Base-by-base conservation (phyloP, 2,888 invertebrate species). In the Tyria jacobaeae region DNA sequence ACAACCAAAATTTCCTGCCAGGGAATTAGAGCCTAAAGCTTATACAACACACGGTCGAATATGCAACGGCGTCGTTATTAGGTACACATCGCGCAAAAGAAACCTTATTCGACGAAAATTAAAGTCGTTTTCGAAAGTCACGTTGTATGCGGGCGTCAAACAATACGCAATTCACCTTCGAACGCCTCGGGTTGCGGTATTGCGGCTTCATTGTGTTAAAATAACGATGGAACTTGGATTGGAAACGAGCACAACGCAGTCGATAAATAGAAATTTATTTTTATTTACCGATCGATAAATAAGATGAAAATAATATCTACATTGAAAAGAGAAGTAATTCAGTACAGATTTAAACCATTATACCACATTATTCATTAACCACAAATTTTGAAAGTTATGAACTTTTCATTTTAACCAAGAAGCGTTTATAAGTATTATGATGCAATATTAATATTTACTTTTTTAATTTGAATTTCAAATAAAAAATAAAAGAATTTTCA, bases 151-250 rank as follows among this genome's bases (percentile, higher is more conserved):
- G 92, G 89, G 91, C 87, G 83, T 83, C 88, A 86, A 93, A 94
- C 93, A 94, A 94, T 93, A 92, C 92, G 92, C 92, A 93, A 94
- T 94, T 93, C 93, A 92, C 92, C 92, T 93, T 91, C 93, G 90
- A 88, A 86, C 90, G 91, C 90, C 89, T 90, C 90, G 90, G 84
- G 91, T 94, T 93, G 93, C 92, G 93, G 93, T 92, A 89, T 92
- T 91, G 93, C 93, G 92, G 92, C 91, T 91, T 89, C 91, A 92
- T 92, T 93, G 93, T 94, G 91, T 90, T 92, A 86, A 89, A 90
- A 89, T 92, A 91, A 91, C 90, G 89, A 90, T 87, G 87, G 84
- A 88, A 85, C 87, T 87, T 82, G 82, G 83, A 88, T 88, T 89
- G 88, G 88, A 88, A 89, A 85, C 85, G 82, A 86, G 82, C 83